Evolutionary conservation across 2,888 invertebrate species (phyloP).

Genomic region (Mimumesa dahlbomi): DNA sequence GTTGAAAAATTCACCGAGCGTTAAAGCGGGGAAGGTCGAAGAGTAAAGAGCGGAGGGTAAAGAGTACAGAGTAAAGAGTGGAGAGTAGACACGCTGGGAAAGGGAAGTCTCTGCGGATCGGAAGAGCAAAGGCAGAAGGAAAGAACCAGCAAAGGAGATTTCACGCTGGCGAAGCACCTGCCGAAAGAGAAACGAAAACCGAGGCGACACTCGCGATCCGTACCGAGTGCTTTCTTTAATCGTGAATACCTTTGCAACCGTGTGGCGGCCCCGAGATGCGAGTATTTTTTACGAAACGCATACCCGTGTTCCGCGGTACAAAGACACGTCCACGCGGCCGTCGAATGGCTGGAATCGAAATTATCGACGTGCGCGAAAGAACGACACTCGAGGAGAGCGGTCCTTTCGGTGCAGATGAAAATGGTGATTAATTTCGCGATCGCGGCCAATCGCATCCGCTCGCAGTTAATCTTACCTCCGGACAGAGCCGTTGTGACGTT

Average conservation of each 20-base stretch:
- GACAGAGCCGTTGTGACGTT: too few relatives aligned
- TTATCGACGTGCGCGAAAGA: too few relatives aligned
- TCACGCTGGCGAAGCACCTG: conserved; percentile 35
- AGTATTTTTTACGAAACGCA: conserved; percentile 8
- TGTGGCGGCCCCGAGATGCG: background rate
- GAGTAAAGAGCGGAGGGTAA: conserved; percentile 38
- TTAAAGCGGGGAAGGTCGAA: conserved; percentile 48
- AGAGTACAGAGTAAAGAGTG: conserved; percentile 27
- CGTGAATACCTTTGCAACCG: too few relatives aligned
- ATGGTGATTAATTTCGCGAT: too few relatives aligned
- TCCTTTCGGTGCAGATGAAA: too few relatives aligned
- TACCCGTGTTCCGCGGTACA: conserved; percentile 4
- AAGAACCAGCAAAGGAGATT: conserved; percentile 41
- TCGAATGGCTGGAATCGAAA: too few relatives aligned
- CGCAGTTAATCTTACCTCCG: too few relatives aligned
- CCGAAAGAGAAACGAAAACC: conserved; percentile 38
- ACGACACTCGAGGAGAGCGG: too few relatives aligned
- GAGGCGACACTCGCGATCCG: conserved; percentile 13
- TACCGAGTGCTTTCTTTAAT: too few relatives aligned
- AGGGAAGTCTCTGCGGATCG: conserved; percentile 2
- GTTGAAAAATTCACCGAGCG: conserved; percentile 61
- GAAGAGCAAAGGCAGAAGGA: conserved; percentile 22
- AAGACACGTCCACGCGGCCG: too few relatives aligned
- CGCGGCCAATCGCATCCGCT: conserved; percentile 3
- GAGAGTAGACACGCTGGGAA: background rate